These are phyloP conservation scores for Megalopta genalis DNA, from an alignment of 1,140 invertebrate genomes.

Conservation along the genomic window DNA sequence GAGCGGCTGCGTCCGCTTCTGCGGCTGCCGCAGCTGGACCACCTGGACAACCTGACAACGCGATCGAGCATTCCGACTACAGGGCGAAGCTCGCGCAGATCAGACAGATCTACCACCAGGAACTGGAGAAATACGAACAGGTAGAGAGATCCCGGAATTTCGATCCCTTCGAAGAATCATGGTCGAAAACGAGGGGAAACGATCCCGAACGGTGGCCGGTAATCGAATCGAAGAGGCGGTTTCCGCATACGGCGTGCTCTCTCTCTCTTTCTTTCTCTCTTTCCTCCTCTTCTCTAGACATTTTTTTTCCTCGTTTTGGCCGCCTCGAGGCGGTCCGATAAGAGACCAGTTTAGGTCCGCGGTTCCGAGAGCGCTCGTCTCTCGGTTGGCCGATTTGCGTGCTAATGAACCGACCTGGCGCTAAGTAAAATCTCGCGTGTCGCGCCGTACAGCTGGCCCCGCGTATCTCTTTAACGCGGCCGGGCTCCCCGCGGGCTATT, in stretches of 20 bases:
- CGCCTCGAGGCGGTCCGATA: conserved; percentile 29
- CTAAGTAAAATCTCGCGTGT: conserved; percentile 74
- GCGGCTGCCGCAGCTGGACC: conserved; percentile 90
- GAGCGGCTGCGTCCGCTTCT: conserved; percentile 93
- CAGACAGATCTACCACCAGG: conserved; percentile 99
- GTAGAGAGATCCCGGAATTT: conserved; percentile 73
- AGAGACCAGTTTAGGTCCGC: conserved; percentile 22
- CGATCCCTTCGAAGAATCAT: no score
- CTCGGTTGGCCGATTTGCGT: conserved; percentile 66
- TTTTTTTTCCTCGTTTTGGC: no score
- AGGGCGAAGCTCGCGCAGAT: conserved; percentile 99
- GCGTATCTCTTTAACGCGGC: conserved; percentile 48
- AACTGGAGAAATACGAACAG: conserved; percentile 99
- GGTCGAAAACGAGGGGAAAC: background rate
- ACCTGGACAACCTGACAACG: conserved; percentile 92
- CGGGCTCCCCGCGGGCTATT: conserved; percentile 38
- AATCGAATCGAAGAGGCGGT: conserved; percentile 11
- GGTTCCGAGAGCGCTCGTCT: conserved; percentile 3
- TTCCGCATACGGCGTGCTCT: background rate
- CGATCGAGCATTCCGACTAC: conserved; percentile 99
- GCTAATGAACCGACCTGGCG: conserved; percentile 69
- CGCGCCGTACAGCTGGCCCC: conserved; percentile 55
- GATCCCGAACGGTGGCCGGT: background rate
- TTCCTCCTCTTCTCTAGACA: no score
- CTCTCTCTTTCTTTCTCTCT: no score